Evolutionary conservation across 2,888 invertebrate genomes (phyloP).

Genomic region (Stenoptilia bipunctidactyla): DNA sequence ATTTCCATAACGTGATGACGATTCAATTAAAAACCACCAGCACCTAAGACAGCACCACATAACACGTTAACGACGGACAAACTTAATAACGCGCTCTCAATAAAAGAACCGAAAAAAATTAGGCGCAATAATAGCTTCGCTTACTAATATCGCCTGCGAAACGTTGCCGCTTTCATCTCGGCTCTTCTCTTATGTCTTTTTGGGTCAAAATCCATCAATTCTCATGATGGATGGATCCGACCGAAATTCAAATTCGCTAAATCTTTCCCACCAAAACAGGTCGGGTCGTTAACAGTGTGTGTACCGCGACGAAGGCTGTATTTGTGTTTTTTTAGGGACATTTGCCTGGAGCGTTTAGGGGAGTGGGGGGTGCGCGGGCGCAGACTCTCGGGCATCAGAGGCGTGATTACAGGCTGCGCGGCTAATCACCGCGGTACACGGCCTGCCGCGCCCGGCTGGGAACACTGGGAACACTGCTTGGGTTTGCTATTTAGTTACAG

Average conservation of each 20-base stretch:
- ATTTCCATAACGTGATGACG: too few relatives aligned
- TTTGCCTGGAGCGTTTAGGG: constrained; percentile 12
- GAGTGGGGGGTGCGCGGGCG: constrained; percentile 35
- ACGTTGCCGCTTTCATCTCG: constrained; percentile 55
- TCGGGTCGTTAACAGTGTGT: constrained; percentile 64
- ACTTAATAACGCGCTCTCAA: not conserved
- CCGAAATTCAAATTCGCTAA: constrained; percentile 70
- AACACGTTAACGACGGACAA: not conserved
- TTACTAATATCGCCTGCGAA: constrained; percentile 19
- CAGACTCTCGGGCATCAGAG: constrained; percentile 62
- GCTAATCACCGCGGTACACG: constrained; percentile 61
- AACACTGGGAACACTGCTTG: too few relatives aligned
- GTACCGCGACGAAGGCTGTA: constrained; percentile 25
- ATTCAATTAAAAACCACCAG: too few relatives aligned
- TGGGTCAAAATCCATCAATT: constrained; percentile 68
- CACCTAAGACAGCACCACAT: not conserved
- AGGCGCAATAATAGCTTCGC: constrained; percentile 1
- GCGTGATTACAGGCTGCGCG: constrained; percentile 63
- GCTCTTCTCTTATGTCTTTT: constrained; percentile 49
- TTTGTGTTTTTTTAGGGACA: constrained; percentile 30
- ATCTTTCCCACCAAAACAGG: constrained; percentile 67
- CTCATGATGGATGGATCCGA: constrained; percentile 62
- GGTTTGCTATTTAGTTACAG: too few relatives aligned
- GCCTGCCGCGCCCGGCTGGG: too few relatives aligned
- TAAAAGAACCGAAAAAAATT: not conserved